Evolutionary conservation across 1,140 invertebrate species (phyloP), one percentile per base, ranked within the genome.

Genomic region (Homalodisca vitripennis): DNA sequence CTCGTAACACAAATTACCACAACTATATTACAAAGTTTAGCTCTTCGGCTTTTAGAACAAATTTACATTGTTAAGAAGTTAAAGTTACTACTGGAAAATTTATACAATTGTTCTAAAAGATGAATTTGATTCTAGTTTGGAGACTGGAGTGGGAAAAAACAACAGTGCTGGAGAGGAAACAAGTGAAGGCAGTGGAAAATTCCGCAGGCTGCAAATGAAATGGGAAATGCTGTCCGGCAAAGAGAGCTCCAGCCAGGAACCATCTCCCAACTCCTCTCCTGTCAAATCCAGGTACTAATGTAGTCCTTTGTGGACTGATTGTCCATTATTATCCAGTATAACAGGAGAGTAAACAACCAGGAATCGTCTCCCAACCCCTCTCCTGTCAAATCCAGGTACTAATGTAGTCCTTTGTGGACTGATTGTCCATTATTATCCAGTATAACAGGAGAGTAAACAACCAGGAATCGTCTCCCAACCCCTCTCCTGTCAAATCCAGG

Each of bases 121-220:
- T n/a, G n/a, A n/a, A n/a, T n/a, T n/a, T n/a, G n/a, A n/a, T 69
- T 67, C 24, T 67, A 71, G 70, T 30, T 53, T 71, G 46, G 70
- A 71, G 64, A 65, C 66, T 31, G 70, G 66, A 41, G 62, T 60
- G 13, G n/a, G 46, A 22, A 51, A 55, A 2, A 66, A 63, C 55
- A 64, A 47, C 55, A 68, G 69, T 1, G 47, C 3, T 0, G 70
- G 57, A 30, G 64, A 60, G n/a, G 60, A 53, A 30, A 41, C 48
- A 17, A 77, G 75, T 2, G 67, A 80, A 29, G 75, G 80, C 10
- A 80, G 80, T 65, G 78, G 82, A 1, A 84, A 83, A 73, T 95
- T 94, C 79, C 85, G 89, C 46, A 86, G 89, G 32, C 78, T 95
- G 31, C 92, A 94, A 75, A 87, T 91, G 77, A 92, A 93, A 76